These are phyloP conservation scores for Mus spicilegus DNA, from an alignment of 2,113 vertebrate species.

Conservation along the genomic window DNA sequence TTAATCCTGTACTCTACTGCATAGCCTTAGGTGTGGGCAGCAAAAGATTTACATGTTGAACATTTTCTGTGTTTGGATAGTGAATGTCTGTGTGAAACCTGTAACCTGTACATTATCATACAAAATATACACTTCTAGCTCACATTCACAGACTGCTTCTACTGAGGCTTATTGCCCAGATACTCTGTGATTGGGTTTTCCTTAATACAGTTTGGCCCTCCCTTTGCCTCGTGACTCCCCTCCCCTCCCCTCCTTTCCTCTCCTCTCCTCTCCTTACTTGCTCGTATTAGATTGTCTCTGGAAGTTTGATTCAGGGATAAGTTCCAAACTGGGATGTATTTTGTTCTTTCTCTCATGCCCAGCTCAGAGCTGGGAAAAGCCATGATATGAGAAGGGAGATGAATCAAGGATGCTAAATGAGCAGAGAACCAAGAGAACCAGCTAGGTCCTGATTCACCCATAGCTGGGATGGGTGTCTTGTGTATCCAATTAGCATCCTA, in stretches of 20 bases:
- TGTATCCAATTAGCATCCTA: neutral
- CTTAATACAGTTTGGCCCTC: neutral
- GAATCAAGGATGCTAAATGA: neutral
- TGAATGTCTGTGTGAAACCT: neutral
- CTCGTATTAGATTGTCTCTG: neutral
- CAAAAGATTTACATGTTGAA: neutral
- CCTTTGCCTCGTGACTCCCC: neutral
- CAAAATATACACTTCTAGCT: neutral
- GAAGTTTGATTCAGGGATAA: neutral
- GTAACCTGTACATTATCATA: neutral
- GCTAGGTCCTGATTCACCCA: accelerated
- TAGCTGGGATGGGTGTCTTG: accelerated
- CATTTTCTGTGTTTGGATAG: neutral
- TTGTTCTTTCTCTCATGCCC: neutral
- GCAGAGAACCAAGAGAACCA: neutral
- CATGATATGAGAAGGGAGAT: neutral
- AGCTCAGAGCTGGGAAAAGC: neutral
- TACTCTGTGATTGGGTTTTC: neutral
- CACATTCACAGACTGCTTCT: neutral
- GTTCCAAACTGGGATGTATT: neutral
- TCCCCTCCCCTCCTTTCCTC: no score
- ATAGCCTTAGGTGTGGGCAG: neutral
- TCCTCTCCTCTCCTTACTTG: neutral
- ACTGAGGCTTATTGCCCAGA: neutral
- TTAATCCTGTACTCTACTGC: neutral